Evolutionary conservation across 2,888 invertebrate genomes (phyloP), one percentile per base, ranked within the genome.

Genomic region (Automeris io): DNA sequence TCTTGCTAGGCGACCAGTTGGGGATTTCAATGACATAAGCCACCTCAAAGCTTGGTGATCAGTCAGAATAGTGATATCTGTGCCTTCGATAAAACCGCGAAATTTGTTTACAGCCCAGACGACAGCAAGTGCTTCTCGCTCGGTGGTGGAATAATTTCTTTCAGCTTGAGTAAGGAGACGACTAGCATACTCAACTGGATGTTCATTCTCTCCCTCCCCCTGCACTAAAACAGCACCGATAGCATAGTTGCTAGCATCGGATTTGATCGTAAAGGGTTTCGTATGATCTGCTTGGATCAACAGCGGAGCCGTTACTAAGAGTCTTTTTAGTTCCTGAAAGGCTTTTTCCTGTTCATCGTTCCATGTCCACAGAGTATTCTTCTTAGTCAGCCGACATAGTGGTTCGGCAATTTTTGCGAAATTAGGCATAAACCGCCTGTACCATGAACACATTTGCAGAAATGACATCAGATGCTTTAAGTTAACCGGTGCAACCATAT

Each of bases 41-140:
- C 72, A 78, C 24, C 54, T 49, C 2, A 87, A 49, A 0, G 77
- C 72, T 40, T 76, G 67, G 13, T 54, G 85, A 42, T 87, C 87
- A 0, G 75, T 79, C 3, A 62, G 43, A 0, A 83, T 42, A 0
- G 47, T 54, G 8, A 78, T 63, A 0, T 46, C 33, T 1, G 53
- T 23, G 0, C 37, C 37, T 21, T 37, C 37, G n/a, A n/a, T n/a
- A n/a, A n/a, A n/a, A n/a, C n/a, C n/a, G n/a, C n/a, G n/a, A n/a
- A n/a, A n/a, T n/a, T n/a, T n/a, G n/a, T n/a, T n/a, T n/a, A n/a
- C n/a, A n/a, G n/a, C n/a, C n/a, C 19, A 19, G 19, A 19, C 6
- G 3, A 19, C 19, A 19, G 6, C 19, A 5, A 19, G 19, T 11
- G 49, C 49, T 38, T 81, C 79, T 26, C 65, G 52, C 36, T 81